Conservation (phyloP, 2,113 vertebrate genomes). For the Syngnathus floridae region DNA sequence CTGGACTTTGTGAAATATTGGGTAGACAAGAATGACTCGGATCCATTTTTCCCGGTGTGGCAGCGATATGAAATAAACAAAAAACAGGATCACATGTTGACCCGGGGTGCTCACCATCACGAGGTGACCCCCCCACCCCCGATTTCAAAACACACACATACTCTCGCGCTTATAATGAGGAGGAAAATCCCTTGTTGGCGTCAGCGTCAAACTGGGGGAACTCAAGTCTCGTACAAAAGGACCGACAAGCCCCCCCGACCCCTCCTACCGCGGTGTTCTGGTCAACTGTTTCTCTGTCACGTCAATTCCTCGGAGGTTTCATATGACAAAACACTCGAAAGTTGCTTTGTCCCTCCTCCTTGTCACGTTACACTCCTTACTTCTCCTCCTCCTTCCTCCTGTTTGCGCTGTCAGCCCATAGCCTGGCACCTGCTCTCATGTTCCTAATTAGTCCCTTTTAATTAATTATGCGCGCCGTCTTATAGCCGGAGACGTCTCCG, state of each 20-base stretch:
- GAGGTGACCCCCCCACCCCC: not conserved
- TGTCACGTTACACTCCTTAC: conserved; percentile 75
- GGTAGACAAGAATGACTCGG: conserved; percentile 3
- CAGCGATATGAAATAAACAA: not conserved
- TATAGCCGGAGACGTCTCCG: conserved; percentile 47
- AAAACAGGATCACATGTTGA: not conserved
- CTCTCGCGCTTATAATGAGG: conserved; percentile 63
- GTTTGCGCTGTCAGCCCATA: conserved; percentile 81
- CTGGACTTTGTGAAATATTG: conserved; percentile 58
- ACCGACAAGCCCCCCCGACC: conserved; percentile 42
- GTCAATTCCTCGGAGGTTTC: conserved; percentile 77
- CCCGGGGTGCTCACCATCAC: not conserved
- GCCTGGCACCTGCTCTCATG: conserved; percentile 84
- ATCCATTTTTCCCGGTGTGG: not conserved
- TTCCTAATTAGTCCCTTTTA: conserved; percentile 90
- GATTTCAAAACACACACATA: not conserved
- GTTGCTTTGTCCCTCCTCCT: conserved; percentile 74
- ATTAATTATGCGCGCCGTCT: conserved; percentile 84
- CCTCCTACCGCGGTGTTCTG: conserved; percentile 50
- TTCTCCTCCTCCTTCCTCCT: conserved; percentile 61
- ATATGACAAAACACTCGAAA: conserved; percentile 78
- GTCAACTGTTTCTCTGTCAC: conserved; percentile 73
- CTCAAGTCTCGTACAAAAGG: conserved; percentile 72
- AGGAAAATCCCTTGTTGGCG: conserved; percentile 64
- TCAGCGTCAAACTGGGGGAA: conserved; percentile 68